These are phyloP conservation scores for Amazona finschi DNA, from an alignment of 2,797 vertebrate species.

Conservation along the genomic window DNA sequence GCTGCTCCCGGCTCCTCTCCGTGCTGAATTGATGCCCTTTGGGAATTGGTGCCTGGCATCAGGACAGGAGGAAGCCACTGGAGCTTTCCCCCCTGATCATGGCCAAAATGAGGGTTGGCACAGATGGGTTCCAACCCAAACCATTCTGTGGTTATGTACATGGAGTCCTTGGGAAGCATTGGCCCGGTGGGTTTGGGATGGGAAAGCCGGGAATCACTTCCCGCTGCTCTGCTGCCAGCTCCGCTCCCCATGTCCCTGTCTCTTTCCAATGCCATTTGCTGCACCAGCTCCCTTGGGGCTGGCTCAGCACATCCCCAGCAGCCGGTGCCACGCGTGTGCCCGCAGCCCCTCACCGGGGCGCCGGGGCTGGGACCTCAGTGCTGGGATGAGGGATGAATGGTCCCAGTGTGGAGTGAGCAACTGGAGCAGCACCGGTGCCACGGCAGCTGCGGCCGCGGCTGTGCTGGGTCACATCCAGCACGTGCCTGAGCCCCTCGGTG, in stretches of 20 bases:
- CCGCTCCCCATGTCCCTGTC: fast-evolving
- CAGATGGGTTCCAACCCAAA: neutral
- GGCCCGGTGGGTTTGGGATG: neutral
- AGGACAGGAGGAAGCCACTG: neutral
- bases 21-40: neutral
- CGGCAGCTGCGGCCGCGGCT: neutral
- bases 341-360: neutral
- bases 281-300: neutral
- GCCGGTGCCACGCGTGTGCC: neutral
- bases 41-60: neutral
- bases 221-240: fast-evolving
- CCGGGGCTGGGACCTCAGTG: neutral
- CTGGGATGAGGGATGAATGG: neutral
- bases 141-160: neutral
- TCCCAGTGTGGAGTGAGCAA: conserved; percentile 26
- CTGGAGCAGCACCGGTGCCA: neutral
- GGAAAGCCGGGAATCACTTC: neutral
- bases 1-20: neutral
- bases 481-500: fast-evolving
- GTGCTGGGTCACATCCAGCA: neutral
- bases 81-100: neutral
- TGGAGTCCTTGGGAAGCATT: neutral
- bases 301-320: neutral
- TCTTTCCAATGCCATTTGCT: neutral
- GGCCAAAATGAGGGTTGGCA: neutral